These are phyloP conservation scores for Trissolcus brochymenae DNA, from an alignment of 2,888 invertebrate genomes.

Conservation along the genomic window DNA sequence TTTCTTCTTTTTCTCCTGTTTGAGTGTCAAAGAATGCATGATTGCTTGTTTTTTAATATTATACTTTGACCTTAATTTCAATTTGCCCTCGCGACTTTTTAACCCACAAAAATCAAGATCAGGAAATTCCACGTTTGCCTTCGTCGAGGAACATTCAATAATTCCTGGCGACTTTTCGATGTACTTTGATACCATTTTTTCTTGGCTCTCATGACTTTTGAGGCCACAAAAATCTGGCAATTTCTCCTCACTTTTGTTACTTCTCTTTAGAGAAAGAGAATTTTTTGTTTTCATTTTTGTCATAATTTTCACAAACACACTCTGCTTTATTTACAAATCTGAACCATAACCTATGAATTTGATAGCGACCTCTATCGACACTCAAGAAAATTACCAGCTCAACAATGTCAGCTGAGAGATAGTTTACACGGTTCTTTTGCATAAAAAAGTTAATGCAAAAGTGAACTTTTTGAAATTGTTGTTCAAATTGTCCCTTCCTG, in stretches of 20 bases:
- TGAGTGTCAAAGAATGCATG: conserved; percentile 12
- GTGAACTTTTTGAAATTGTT: too few relatives aligned
- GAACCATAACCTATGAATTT: too few relatives aligned
- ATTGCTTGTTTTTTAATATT: conserved; percentile 26
- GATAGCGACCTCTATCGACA: too few relatives aligned
- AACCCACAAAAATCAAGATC: conserved; percentile 21
- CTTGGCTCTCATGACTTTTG: conserved; percentile 19
- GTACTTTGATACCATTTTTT: conserved; percentile 6
- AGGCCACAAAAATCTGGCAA: conserved; percentile 18
- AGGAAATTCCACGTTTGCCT: neutral
- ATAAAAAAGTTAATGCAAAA: too few relatives aligned
- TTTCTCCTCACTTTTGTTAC: neutral
- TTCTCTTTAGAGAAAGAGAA: neutral
- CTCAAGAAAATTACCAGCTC: too few relatives aligned
- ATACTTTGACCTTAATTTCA: conserved; percentile 28
- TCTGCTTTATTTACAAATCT: too few relatives aligned
- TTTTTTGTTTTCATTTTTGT: neutral
- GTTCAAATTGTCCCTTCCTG: too few relatives aligned
- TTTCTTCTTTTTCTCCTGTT: conserved; percentile 16
- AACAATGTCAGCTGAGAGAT: too few relatives aligned
- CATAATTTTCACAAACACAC: neutral
- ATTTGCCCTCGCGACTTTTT: conserved; percentile 18
- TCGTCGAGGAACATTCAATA: neutral
- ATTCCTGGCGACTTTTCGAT: neutral
- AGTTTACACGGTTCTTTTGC: too few relatives aligned